Percentiles rank a stretch among this genome's conserved stretches.
These are phyloP conservation scores for Cylas formicarius DNA, from an alignment of 1,140 invertebrate genomes.

Conservation along the genomic window DNA sequence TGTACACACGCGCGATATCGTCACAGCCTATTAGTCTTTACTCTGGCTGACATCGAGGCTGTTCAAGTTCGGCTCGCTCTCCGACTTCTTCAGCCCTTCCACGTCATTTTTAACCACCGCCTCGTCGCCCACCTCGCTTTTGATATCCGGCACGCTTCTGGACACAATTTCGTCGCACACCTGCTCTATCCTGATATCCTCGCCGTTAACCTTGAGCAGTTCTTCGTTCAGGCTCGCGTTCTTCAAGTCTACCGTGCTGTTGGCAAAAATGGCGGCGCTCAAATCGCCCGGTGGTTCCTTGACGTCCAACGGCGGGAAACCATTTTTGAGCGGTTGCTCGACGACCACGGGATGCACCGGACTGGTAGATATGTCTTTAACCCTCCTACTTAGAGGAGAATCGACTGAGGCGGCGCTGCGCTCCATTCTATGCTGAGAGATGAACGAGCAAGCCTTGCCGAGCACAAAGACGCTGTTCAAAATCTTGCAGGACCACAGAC, in stretches of 20 bases:
- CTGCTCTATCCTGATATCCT: constrained; percentile 45
- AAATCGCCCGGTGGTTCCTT: constrained; percentile 29
- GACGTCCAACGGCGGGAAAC: constrained; percentile 12
- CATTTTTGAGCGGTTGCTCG: constrained; percentile 24
- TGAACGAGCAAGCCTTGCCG: constrained; percentile 81
- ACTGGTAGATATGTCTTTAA: constrained; percentile 41
- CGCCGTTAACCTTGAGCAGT: constrained; percentile 47
- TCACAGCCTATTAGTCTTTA: constrained; percentile 13
- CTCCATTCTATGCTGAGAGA: constrained; percentile 64
- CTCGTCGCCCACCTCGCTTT: constrained; percentile 39
- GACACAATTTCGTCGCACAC: constrained; percentile 35
- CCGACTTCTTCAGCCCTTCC: constrained; percentile 34
- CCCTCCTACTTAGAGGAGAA: constrained; percentile 13
- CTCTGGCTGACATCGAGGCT: constrained; percentile 10
- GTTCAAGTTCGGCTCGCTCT: constrained; percentile 36
- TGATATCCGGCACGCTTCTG: constrained; percentile 39
- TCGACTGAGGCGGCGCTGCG: constrained; percentile 37
- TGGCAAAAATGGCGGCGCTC: constrained; percentile 72
- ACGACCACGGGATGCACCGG: constrained; percentile 35
- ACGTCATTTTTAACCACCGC: constrained; percentile 33
- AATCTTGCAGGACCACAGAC: constrained; percentile 73
- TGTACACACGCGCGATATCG: no score
- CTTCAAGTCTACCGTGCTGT: constrained; percentile 81
- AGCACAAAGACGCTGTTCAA: constrained; percentile 81
- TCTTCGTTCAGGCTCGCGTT: constrained; percentile 70